Percentiles rank a stretch among this genome's conserved stretches.
Evolutionary conservation across 92 coral and sea anemone species (phyloP).

Genomic region (Meandrina meandrites): DNA sequence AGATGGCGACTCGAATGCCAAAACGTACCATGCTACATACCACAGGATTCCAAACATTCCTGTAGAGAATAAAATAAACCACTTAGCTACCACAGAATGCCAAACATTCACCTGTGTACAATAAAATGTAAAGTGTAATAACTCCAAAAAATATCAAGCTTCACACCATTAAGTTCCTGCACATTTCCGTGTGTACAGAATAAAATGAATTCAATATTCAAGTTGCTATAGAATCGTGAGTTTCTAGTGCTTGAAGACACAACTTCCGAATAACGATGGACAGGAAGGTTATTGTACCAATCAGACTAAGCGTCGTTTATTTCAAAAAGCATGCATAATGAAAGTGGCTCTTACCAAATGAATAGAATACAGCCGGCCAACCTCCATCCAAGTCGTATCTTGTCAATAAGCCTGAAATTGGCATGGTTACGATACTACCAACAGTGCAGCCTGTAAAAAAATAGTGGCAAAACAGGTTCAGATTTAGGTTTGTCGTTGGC

Average conservation of each 20-base stretch:
- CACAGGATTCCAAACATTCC: conserved; percentile 87
- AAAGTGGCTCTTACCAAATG: conserved; percentile 56
- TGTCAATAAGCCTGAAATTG: conserved; percentile 66
- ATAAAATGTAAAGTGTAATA: too few relatives aligned
- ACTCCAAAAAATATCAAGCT: too few relatives aligned
- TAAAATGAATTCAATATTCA: too few relatives aligned
- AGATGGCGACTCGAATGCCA: conserved; percentile 86
- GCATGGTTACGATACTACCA: conserved; percentile 76
- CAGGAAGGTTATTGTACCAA: not conserved
- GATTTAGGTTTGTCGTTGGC: not conserved
- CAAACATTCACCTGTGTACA: too few relatives aligned
- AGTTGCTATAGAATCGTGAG: too few relatives aligned
- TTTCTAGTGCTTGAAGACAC: too few relatives aligned
- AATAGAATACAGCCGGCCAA: conserved; percentile 68
- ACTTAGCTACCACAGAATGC: too few relatives aligned
- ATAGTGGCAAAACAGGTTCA: not conserved
- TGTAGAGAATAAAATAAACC: not conserved
- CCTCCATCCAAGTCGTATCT: conserved; percentile 65
- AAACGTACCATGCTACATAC: conserved; percentile 79
- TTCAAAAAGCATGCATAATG: too few relatives aligned
- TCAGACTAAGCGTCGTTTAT: not conserved
- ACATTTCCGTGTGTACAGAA: too few relatives aligned
- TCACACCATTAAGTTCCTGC: too few relatives aligned
- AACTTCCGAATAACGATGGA: too few relatives aligned
- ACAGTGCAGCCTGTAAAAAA: conserved; percentile 63